These are phyloP conservation scores for Cyprinodon diabolis DNA, from an alignment of 2,797 vertebrate genomes.

Conservation along the genomic window DNA sequence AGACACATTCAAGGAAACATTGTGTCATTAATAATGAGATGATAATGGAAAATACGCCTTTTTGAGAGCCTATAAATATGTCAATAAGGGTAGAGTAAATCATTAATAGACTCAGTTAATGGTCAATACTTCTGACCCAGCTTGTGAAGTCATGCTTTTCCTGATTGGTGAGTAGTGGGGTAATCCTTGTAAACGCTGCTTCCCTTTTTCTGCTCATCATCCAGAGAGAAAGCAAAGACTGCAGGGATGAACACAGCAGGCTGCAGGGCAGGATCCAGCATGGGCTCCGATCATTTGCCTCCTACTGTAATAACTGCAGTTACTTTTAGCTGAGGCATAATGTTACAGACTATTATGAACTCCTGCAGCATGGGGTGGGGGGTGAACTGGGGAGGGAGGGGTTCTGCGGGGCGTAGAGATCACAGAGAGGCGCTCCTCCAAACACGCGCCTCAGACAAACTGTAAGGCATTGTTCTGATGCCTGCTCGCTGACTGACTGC, in stretches of 20 bases:
- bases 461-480: constrained; percentile 3
- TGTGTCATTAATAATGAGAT: constrained; percentile 3
- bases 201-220: constrained; percentile 9
- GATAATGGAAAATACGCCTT: constrained; percentile 48
- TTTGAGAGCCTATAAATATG: constrained; percentile 36
- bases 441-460: constrained; percentile 3
- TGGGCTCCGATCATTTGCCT: neutral
- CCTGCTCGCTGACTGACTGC: constrained; percentile 5
- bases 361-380: constrained; percentile 23
- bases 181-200: constrained; percentile 15
- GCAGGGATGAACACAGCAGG: neutral
- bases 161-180: constrained; percentile 75
- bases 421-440: constrained; percentile 28
- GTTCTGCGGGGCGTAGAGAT: constrained; percentile 41
- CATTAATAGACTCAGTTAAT: constrained; percentile 35
- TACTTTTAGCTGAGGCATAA: constrained; percentile 45
- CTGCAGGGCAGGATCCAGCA: too few relatives aligned
- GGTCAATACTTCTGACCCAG: constrained; percentile 49
- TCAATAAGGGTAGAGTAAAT: constrained; percentile 30
- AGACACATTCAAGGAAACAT: constrained; percentile 5
- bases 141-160: constrained; percentile 59
- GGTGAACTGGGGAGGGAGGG: constrained; percentile 12
- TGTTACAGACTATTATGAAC: constrained; percentile 49
- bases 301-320: constrained; percentile 6
- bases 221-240: constrained; percentile 1